Evolutionary conservation across 1,140 invertebrate species (phyloP).

Genomic region (Formica selysi): DNA sequence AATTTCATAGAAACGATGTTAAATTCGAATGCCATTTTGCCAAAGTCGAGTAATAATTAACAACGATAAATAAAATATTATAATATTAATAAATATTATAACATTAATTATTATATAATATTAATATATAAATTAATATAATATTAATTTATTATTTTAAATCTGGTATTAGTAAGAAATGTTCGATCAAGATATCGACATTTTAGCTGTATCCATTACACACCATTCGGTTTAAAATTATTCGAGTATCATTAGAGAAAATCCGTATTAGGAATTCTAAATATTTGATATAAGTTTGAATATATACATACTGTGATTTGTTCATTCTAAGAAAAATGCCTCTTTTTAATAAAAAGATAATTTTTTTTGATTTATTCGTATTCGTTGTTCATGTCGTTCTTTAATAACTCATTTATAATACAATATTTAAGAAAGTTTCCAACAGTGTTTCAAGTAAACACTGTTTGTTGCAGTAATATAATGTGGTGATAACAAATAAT

Average conservation of each 20-base stretch:
- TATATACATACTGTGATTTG: not conserved
- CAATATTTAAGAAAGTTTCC: not conserved
- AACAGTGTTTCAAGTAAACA: no score
- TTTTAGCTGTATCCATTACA: constrained; percentile 2
- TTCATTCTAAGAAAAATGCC: not conserved
- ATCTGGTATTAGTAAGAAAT: constrained; percentile 19
- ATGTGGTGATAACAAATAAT: no score
- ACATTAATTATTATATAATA: no score
- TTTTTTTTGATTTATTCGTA: not conserved
- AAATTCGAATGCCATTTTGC: no score
- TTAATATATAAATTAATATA: no score
- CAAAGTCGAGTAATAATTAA: constrained; percentile 37
- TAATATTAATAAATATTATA: no score
- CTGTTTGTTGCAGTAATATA: no score
- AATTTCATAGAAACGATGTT: not conserved
- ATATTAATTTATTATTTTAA: not conserved
- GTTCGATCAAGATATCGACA: constrained; percentile 6
- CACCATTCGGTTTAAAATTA: not conserved
- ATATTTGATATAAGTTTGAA: constrained; percentile 19
- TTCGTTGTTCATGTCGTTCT: not conserved
- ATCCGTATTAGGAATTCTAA: not conserved
- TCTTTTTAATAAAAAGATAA: not conserved
- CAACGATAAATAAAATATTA: constrained; percentile 23
- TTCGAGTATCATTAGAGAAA: not conserved
- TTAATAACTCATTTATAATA: not conserved